These are phyloP conservation scores for Phataginus tetradactyla DNA, from an alignment of 2,797 vertebrate species.

Conservation along the genomic window DNA sequence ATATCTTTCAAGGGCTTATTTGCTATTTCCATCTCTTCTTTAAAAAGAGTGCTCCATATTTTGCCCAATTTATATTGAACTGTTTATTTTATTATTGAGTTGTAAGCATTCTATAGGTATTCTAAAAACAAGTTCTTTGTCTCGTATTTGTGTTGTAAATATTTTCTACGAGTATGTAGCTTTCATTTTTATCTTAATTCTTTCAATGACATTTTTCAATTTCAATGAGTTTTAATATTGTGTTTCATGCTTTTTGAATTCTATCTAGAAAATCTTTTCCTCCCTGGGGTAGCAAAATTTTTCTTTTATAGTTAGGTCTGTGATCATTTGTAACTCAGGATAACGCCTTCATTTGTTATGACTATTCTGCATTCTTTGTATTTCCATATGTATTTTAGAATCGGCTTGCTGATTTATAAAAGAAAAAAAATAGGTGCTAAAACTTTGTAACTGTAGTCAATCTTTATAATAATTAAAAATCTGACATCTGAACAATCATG, in stretches of 20 bases:
- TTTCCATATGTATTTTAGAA: neutral
- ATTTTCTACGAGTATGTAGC: neutral
- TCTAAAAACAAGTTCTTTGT: neutral
- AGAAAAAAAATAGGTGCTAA: neutral
- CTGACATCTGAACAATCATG: neutral
- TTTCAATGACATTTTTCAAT: neutral
- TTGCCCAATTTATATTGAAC: neutral
- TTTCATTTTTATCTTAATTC: neutral
- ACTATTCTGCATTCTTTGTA: neutral
- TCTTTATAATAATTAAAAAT: neutral
- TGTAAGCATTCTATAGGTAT: neutral
- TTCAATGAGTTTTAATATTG: neutral
- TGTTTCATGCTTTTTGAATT: neutral
- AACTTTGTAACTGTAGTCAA: neutral
- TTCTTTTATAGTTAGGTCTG: neutral
- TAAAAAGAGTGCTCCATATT: neutral
- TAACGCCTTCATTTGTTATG: neutral
- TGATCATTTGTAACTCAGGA: neutral
- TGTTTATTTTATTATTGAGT: neutral
- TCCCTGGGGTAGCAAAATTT: neutral
- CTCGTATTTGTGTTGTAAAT: neutral
- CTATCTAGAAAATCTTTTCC: neutral
- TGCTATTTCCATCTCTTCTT: neutral
- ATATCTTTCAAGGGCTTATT: neutral
- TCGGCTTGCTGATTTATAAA: neutral